Evolutionary conservation across 2,797 vertebrate species (phyloP), one percentile per base, ranked within the genome.

Genomic region (Pseudotriccus pelzelni): DNA sequence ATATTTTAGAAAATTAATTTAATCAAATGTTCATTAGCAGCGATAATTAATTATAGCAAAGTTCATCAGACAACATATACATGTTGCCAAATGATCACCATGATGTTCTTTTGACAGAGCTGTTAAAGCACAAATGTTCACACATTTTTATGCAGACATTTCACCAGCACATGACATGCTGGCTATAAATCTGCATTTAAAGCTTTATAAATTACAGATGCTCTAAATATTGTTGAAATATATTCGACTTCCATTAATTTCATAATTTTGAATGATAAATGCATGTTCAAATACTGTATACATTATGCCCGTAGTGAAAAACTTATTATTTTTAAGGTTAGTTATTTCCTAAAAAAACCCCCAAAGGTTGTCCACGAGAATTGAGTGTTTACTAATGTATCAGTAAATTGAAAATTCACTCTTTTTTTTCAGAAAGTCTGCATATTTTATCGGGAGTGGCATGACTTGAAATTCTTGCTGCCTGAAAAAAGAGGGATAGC

Each of bases 1-100:
- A 94, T 97, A 95, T 95, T 97, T 97, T 96, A 97, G 83, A 90
- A 97, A 98, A 97, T 97, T 96, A 97, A 97, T 97, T 97, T 97
- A 97, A 97, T 97, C 96, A 98, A 97, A 96, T 95, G 94, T 93
- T 97, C 97, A 97, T 95, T 97, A 97, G 86, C 95, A 95, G 94
- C 90, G 97, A 96, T 96, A 96, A 97, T 97, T 98, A 97, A 97
- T 96, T 97, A 86, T 55, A 95, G 41, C 10, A 59, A 95, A 93
- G 96, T 97, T 97, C 97, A 96, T 97, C 93, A 95, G 97, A 95
- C 94, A 97, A 95, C 87, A 94, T 84, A 90, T 81, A 95, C 14
- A 23, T 93, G 84, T 94, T 96, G 94, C 94, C 87, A 78, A 97
- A 75, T 53, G 79, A 97, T 95, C 94, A 85, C 50, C 85, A 90